Base-by-base conservation (phyloP, 2,113 vertebrate species). In the Neotoma lepida region DNA sequence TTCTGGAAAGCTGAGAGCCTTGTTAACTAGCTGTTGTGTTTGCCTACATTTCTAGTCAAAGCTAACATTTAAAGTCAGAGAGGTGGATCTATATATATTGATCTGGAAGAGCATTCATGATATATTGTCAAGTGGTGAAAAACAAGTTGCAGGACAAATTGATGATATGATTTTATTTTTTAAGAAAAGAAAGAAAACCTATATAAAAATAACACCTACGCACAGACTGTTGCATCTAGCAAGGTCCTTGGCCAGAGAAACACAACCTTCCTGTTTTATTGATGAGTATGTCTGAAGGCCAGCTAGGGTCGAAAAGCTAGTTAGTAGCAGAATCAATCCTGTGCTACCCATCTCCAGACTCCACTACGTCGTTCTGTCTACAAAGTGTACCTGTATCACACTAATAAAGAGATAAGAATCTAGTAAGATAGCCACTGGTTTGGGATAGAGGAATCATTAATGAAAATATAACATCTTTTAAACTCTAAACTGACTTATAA, bases 81-180 rank as follows among this genome's bases (percentile, higher is more conserved):
- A 95, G 91, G 70, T 82, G 51, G 58, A 92, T 93, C 44, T 24
- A 41, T 95, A 95, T 89, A 63, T 94, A 97, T 93, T 93, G 91
- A 96, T 97, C 80, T 91, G 41, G 49, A 95, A 24, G 61, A 63
- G 86, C 82, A 56, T 78, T 49, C 14, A 93, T 87, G 90, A 94
- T 93, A 89, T 84, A 95, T 90, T 94, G 73, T 81, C 54, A 97
- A 96, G 49, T 84, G 66, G 35, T 89, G 18, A 61, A 93, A 96
- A 91, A 71, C 73, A 91, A 90, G 84, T 88, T 93, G 17, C 85
- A 81, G 64, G 94, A 51, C 89, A 93, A 94, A 97, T 88, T 95
- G 78, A 93, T 96, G 64, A 87, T 64, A 91, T 92, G 58, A 88
- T 95, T 94, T n/a, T 24, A 88, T 92, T 89, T 89, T 91, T 74